Evolutionary conservation across 23 tunicate species (phyloP).

Genomic region (Halocynthia aurantium): DNA sequence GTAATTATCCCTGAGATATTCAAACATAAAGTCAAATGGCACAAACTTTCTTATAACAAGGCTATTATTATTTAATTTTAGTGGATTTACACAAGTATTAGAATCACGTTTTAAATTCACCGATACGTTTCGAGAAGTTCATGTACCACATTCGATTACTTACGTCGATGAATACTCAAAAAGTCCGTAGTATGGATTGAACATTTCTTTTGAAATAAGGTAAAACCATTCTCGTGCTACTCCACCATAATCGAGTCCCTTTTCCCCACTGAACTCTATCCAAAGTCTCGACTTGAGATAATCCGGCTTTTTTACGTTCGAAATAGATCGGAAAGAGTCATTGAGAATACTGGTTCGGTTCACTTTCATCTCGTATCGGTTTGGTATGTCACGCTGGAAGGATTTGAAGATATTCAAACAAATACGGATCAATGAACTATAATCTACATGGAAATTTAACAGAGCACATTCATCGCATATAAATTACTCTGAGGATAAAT

Average conservation of each 20-base stretch:
- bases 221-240: slow-evolving; percentile 98
- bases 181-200: slow-evolving; percentile 94
- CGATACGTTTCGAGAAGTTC: neutral
- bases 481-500: neutral
- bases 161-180: slow-evolving; percentile 97
- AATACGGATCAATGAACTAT: too few relatives aligned
- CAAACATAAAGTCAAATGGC: too few relatives aligned
- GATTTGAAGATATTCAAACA: too few relatives aligned
- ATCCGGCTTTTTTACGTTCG: slow-evolving; percentile 55
- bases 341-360: slow-evolving; percentile 64
- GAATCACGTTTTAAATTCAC: too few relatives aligned
- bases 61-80: too few relatives aligned
- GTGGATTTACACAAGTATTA: too few relatives aligned
- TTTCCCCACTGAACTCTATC: slow-evolving; percentile 88
- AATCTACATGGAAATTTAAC: neutral
- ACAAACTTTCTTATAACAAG: too few relatives aligned
- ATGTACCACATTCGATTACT: slow-evolving; percentile 27
- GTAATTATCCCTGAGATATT: slow-evolving; percentile 75
- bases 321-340: slow-evolving; percentile 74
- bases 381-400: slow-evolving; percentile 83
- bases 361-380: slow-evolving; percentile 94
- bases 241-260: slow-evolving; percentile 95
- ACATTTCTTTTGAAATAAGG: slow-evolving; percentile 94
- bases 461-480: neutral
- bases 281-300: slow-evolving; percentile 77